A percentile compares a stretch with the other conserved stretches of the same genome.
These are phyloP conservation scores for Rissa tridactyla DNA, from an alignment of 2,113 vertebrate genomes.

Conservation along the genomic window DNA sequence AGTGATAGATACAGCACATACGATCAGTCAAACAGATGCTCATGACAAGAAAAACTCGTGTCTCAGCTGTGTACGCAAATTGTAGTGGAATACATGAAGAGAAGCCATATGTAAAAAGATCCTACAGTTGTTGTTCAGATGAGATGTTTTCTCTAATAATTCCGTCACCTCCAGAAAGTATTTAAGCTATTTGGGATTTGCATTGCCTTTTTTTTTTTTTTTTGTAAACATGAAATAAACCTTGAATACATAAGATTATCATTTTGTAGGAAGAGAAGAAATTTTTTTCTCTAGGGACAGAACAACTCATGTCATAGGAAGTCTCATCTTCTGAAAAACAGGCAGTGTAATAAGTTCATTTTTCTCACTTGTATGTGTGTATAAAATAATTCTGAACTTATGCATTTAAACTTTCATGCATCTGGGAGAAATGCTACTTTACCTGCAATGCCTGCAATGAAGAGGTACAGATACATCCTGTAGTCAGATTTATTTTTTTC, in stretches of 20 bases:
- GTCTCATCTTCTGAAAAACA: background rate
- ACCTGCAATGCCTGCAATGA: background rate
- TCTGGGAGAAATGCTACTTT: background rate
- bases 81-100: background rate
- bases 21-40: background rate
- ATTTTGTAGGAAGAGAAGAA: background rate
- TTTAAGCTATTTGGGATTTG: background rate
- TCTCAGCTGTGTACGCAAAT: slow-evolving; percentile 9
- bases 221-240: background rate
- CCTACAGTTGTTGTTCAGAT: background rate
- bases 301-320: background rate
- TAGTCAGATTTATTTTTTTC: background rate
- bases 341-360: background rate
- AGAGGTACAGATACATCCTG: background rate
- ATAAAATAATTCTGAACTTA: background rate
- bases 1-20: background rate
- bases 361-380: background rate
- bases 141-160: background rate
- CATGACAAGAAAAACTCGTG: background rate
- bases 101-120: background rate
- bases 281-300: background rate
- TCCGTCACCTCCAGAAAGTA: background rate
- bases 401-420: background rate
- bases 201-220: background rate
- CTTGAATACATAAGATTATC: background rate